Conservation (phyloP, 2,113 vertebrate species). For the Nothoprocta pentlandii region DNA sequence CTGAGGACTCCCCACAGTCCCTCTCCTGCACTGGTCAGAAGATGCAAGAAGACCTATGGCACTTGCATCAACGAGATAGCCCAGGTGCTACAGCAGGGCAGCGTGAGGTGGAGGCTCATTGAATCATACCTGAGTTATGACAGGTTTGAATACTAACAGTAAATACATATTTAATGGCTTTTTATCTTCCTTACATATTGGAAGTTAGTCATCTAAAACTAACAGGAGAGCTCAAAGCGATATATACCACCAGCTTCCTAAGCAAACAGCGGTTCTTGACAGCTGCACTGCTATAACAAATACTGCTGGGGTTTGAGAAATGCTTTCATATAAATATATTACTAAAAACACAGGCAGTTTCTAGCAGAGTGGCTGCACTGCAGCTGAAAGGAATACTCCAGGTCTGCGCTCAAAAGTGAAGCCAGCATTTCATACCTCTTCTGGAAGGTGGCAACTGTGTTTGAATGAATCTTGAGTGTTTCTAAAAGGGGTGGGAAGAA, state of each 20-base stretch:
- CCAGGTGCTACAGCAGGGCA: not conserved
- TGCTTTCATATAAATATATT: not conserved
- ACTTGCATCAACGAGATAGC: rapidly evolving
- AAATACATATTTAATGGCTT: not conserved
- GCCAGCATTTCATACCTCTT: not conserved
- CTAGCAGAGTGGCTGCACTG: not conserved
- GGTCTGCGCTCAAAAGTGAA: not conserved
- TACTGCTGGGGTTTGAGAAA: not conserved
- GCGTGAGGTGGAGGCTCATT: not conserved
- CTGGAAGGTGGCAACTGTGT: not conserved
- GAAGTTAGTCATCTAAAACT: not conserved
- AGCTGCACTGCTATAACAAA: not conserved
- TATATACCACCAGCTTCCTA: not conserved
- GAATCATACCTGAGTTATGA: rapidly evolving
- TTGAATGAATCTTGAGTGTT: not conserved
- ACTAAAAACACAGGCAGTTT: not conserved
- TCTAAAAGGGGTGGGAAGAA: not conserved
- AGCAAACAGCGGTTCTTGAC: not conserved
- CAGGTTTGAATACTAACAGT: not conserved
- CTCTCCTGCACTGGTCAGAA: not conserved
- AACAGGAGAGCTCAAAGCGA: not conserved
- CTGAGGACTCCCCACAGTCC: not conserved
- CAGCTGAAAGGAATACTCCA: not conserved
- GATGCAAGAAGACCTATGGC: not conserved
- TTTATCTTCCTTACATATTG: not conserved